Base-by-base conservation (phyloP, 37 sponge, comb jelly and placozoan species). In the Tethya wilhelma region DNA sequence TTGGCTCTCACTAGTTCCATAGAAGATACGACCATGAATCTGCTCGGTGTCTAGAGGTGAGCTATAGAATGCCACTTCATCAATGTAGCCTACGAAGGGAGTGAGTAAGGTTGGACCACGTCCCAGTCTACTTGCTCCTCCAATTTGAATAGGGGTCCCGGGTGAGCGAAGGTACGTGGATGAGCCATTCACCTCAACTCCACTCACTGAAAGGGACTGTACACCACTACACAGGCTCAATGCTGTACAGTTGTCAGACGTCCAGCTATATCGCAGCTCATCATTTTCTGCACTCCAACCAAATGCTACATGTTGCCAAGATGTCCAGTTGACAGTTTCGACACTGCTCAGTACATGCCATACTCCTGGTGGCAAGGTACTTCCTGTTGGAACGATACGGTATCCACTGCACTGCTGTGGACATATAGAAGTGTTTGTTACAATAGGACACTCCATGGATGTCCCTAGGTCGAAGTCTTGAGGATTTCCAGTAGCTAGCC, bases 1-100 rank as follows among this genome's bases (percentile, higher is more conserved):
- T 70, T 93, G 93, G 28, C 71, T 67, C 9, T 70, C 79, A 26
- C 38, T 80, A 40, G 66, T 84, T 37, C 93, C 93, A 80, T 75
- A 93, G 19, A 55, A 44, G 36, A 80, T 37, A n/a, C 74, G 93
- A 4, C 41, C 44, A 25, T 34, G 36, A 59, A 80, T 39, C 6
- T 59, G 62, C 0, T 44, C 58, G 4, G 4, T 2, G 28, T 39
- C 9, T 2, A 93, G 46, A 0, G 80, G 74, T 7, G 20, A 9
- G 37, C 28, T 56, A 30, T 87, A 91, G n/a, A 91, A 37, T 12
- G 60, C 59, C 14, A 91, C 40, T 41, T 91, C 92, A 43, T 84
- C 93, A 14, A 89, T 4, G 32, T 68, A 67, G 0, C 90, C 90
- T 9, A 36, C 64, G 49, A 82, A 88, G 3, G 58, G 78, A 53